Percentiles rank a stretch among this genome's conserved stretches.
These are phyloP conservation scores for Gopherus flavomarginatus DNA, from an alignment of 2,113 vertebrate species.

Conservation along the genomic window DNA sequence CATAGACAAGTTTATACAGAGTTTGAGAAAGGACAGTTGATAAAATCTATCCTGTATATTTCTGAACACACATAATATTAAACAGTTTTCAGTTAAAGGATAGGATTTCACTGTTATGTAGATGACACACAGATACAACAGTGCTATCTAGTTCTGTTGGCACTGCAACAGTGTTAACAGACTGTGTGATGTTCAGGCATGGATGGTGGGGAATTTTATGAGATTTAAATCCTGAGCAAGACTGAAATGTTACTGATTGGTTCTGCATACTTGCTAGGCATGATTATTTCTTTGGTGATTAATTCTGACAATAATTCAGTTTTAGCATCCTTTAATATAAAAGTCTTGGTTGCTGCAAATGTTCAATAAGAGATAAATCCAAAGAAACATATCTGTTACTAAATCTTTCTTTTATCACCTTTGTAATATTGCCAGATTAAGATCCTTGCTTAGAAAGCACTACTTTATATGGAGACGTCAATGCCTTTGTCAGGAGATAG, in stretches of 20 bases:
- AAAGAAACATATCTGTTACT: constrained; percentile 20
- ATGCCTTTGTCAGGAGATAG: neutral
- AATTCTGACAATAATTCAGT: constrained; percentile 56
- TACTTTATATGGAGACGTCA: neutral
- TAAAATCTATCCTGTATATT: accelerated
- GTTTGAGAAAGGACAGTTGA: neutral
- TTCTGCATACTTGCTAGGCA: constrained; percentile 8
- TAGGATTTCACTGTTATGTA: accelerated
- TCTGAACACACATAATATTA: neutral
- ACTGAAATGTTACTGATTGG: neutral
- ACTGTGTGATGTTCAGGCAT: neutral
- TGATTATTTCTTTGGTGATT: constrained; percentile 39
- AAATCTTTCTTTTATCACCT: constrained; percentile 33
- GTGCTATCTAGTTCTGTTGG: accelerated
- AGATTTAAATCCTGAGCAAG: constrained; percentile 15
- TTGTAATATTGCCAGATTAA: constrained; percentile 38
- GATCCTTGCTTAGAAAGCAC: constrained; percentile 24
- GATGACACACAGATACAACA: neutral
- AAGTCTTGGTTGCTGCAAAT: constrained; percentile 27
- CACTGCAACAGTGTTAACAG: neutral
- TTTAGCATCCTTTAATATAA: constrained; percentile 51
- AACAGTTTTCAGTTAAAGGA: neutral
- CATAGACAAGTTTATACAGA: neutral
- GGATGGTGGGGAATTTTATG: neutral
- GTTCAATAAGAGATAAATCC: constrained; percentile 51